Percentiles rank a stretch among this genome's conserved stretches.
These are phyloP conservation scores for Ceratoteleas bidentatus DNA, from an alignment of 1,140 invertebrate genomes.

Conservation along the genomic window DNA sequence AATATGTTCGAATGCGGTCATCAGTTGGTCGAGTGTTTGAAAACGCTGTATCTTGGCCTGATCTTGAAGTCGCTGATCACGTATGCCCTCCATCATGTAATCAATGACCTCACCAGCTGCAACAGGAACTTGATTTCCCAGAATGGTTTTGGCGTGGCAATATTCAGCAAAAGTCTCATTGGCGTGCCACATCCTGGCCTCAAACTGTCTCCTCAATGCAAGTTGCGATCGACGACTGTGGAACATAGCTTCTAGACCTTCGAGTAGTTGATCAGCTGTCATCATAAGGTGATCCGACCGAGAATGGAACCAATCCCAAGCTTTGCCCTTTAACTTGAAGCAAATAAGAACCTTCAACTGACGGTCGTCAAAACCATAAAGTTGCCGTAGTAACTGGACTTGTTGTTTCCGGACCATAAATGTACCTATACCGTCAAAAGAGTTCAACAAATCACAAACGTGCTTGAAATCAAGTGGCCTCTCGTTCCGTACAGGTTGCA, in stretches of 20 bases:
- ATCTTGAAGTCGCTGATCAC: background rate
- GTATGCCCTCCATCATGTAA: background rate
- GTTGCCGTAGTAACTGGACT: too few relatives aligned
- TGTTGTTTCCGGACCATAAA: too few relatives aligned
- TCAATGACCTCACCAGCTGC: background rate
- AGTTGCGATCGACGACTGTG: slow-evolving; percentile 10
- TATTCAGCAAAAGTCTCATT: slow-evolving; percentile 5
- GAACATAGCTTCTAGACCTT: slow-evolving; percentile 10
- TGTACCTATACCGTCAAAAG: too few relatives aligned
- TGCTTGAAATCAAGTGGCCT: too few relatives aligned
- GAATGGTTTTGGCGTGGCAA: slow-evolving; percentile 7
- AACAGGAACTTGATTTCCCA: background rate
- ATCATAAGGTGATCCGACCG: slow-evolving; percentile 15
- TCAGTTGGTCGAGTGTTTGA: background rate
- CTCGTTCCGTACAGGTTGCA: too few relatives aligned
- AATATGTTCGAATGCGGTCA: background rate
- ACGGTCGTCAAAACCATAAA: too few relatives aligned
- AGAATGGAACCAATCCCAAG: slow-evolving; percentile 38
- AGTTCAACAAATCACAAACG: too few relatives aligned
- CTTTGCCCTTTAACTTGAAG: slow-evolving; percentile 5
- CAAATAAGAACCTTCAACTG: background rate
- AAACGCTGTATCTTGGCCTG: background rate
- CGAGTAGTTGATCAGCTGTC: background rate
- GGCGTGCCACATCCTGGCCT: background rate
- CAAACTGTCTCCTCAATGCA: slow-evolving; percentile 15